Percentiles rank a stretch among this genome's conserved stretches.
Conservation (phyloP, 2,888 invertebrate genomes). For the Drosophila prolongata region DNA sequence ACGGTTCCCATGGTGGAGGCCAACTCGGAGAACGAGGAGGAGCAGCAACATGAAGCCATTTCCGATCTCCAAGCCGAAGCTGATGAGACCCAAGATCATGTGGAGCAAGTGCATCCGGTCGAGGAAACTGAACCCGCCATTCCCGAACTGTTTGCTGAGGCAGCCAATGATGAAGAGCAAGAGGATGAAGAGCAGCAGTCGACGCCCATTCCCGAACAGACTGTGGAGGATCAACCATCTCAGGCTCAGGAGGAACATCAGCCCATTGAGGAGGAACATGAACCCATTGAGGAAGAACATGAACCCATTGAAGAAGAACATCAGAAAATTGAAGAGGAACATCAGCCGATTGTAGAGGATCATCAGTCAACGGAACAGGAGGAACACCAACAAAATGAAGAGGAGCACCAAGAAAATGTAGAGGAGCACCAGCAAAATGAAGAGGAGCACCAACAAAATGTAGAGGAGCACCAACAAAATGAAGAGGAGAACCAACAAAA, state of each 20-base stretch:
- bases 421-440: conserved; percentile 36
- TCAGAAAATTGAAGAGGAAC: conserved; percentile 19
- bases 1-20: conserved; percentile 51
- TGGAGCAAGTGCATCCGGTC: conserved; percentile 24
- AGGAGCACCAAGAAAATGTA: conserved; percentile 17
- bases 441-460: not conserved
- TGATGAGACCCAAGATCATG: conserved; percentile 44
- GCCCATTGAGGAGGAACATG: not conserved
- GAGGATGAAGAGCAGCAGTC: conserved; percentile 52
- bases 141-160: conserved; percentile 30
- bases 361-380: not conserved
- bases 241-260: not conserved
- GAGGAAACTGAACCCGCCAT: conserved; percentile 11
- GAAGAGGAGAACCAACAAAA: conserved; percentile 16
- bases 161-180: conserved; percentile 28
- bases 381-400: too few species aligned
- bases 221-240: conserved; percentile 10
- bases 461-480: not conserved
- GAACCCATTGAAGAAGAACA: conserved; percentile 41
- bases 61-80: conserved; percentile 67
- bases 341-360: conserved; percentile 22
- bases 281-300: conserved; percentile 36
- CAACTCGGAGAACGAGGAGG: conserved; percentile 33
- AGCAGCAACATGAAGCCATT: conserved; percentile 36
- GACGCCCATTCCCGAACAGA: conserved; percentile 70